Evolutionary conservation across 2,797 vertebrate genomes (phyloP), one percentile per base, ranked within the genome.

Genomic region (Orestias chungarensis): DNA sequence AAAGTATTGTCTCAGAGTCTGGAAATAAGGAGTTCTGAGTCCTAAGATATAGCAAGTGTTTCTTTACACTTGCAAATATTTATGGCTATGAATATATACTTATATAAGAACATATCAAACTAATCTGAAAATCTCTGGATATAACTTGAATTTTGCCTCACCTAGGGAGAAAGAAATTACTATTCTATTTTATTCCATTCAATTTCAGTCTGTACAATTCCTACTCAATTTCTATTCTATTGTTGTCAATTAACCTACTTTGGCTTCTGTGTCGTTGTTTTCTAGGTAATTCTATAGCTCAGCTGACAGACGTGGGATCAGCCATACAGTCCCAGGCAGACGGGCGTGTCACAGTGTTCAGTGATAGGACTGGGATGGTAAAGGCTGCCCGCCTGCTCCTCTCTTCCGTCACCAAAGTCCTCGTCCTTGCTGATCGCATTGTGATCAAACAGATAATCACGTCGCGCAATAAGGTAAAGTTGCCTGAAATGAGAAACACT

Each of bases 391-490:
- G 98, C 64, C 61, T 98, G 83, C 95, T 99, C 66, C 97, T 99
- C 42, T 99, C 98, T 52, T 99, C 98, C 0, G 97, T 99, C 91
- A 99, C 98, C 29, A 99, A 98, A 90, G 98, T 99, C 75, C 91
- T 99, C 86, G 95, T 99, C 72, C 89, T 99, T 77, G 98, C 97
- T 23, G 98, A 99, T 89, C 95, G 95, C 86, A 97, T 99, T 54
- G 97, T 99, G 87, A 96, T 99, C 92, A 99, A 99, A 85, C 98
- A 99, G 92, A 99, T 99, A 89, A 96, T 98, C 92, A 93, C 94
- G 70, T 99, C 98, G 15, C 96, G 97, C 88, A 99, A 97, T 93
- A 99, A 99, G 96, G 98, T 99, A 94, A 84, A 89, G 47, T 2
- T 6, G 17, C 43, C 25, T 52, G 18, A 76, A 33, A 43, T 9